Base-by-base conservation (phyloP, 2,888 invertebrate species). In the Drosophila trichaetosa region DNA sequence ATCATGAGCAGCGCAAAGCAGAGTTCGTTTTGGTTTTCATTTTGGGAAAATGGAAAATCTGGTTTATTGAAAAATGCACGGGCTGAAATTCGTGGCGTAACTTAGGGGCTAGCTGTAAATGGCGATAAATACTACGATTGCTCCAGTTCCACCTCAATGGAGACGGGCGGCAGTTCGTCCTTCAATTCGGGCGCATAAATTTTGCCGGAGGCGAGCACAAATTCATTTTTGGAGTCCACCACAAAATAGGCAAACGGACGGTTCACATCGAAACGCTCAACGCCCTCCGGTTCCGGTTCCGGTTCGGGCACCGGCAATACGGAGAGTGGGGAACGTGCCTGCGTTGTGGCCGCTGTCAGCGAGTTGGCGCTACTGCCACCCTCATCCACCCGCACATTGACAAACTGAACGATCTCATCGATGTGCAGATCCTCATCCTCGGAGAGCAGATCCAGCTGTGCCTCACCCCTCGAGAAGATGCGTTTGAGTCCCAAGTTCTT, bases 221-320 rank as follows among this genome's bases (percentile, higher is more conserved):
- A 93, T 69, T 95, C 94, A 75, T 95, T 94, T 56, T 94, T 90
- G 36, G 93, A 93, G 75, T 95, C 95, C 51, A 95, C 89, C 29
- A 96, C 94, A 89, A 95, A 95, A 92, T 95, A 96, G 65, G 95
- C 91, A 92, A 95, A 96, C 0, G 95, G 95, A 61, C 94, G 94
- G 73, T 95, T 94, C 0, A 95, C 94, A 60, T 93, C 93, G 86
- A 95, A 94, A 36, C 82, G 85, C 33, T 90, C 89, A 11, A 85
- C 79, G 49, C 92, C 91, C 46, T 46, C 46, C 0, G 90, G 77
- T 31, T 87, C 91, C 1, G 81, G 71, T 24, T 90, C 89, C 0
- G 85, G 89, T 11, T 85, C 84, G 0, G 84, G 84, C 3, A 78
- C 82, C 0, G 84, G 89, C 59, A 84, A 31, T 0, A 58, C 42